Conservation (phyloP, 1,140 invertebrate genomes). For the Plectus sambesii region DNA sequence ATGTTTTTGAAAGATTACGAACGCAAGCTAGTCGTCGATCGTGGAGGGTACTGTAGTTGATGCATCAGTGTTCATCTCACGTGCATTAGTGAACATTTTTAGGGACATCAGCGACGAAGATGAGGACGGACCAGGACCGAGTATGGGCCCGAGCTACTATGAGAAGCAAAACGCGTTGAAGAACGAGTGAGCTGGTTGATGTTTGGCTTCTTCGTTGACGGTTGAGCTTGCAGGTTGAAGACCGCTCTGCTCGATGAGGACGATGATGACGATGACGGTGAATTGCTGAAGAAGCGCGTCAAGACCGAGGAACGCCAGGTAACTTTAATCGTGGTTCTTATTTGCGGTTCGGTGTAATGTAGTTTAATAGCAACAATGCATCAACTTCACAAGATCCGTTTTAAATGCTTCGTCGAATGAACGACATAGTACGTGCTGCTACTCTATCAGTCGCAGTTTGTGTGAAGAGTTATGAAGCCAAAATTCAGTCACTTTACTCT, state of each 20-base stretch:
- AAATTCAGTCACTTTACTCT: no score
- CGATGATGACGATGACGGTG: slow-evolving; percentile 47
- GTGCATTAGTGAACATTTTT: slow-evolving; percentile 30
- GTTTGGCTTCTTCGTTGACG: slow-evolving; percentile 1
- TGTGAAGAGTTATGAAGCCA: no score
- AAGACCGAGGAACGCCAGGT: slow-evolving; percentile 57
- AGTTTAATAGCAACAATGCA: no score
- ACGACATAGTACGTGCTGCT: no score
- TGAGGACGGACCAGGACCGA: slow-evolving; percentile 5
- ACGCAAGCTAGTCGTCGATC: slow-evolving; percentile 61
- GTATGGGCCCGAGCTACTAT: slow-evolving; percentile 52
- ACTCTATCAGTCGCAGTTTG: no score
- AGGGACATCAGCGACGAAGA: slow-evolving; percentile 10
- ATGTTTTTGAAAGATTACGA: slow-evolving; percentile 69
- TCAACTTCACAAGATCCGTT: no score
- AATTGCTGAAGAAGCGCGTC: slow-evolving; percentile 53
- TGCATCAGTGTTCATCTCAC: not conserved
- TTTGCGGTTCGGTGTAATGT: no score
- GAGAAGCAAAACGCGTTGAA: slow-evolving; percentile 61
- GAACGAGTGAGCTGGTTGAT: slow-evolving; percentile 50
- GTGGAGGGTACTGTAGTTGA: slow-evolving; percentile 54
- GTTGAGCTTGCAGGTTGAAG: slow-evolving; percentile 40
- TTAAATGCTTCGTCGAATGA: no score
- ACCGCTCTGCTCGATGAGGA: slow-evolving; percentile 47
- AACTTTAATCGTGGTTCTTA: slow-evolving; percentile 18